Conservation (phyloP, 2,113 vertebrate genomes). For the Syrrhaptes paradoxus region DNA sequence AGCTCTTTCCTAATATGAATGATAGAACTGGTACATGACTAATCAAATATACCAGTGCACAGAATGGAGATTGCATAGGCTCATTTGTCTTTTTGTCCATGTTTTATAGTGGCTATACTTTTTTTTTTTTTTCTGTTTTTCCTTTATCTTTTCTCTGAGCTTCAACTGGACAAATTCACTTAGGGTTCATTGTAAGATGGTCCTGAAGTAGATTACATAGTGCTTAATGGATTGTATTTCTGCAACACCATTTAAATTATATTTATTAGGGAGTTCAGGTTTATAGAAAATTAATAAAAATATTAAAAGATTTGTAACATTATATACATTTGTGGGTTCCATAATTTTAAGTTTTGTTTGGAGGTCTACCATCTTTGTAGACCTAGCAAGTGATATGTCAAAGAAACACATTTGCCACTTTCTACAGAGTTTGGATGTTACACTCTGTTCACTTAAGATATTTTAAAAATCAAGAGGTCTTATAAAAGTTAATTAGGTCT, state of each 20-base stretch:
- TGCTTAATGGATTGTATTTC: slow-evolving; percentile 52
- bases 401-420: slow-evolving; percentile 1
- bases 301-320: slow-evolving; percentile 13
- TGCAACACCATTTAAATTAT: slow-evolving; percentile 19
- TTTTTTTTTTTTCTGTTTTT: background rate
- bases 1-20: slow-evolving; percentile 11
- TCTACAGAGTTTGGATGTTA: background rate
- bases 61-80: slow-evolving; percentile 28
- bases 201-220: slow-evolving; percentile 20
- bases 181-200: slow-evolving; percentile 8
- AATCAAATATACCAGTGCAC: slow-evolving; percentile 50
- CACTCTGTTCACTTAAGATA: background rate
- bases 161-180: slow-evolving; percentile 40
- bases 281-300: slow-evolving; percentile 58
- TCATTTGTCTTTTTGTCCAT: slow-evolving; percentile 32
- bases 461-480: slow-evolving; percentile 56
- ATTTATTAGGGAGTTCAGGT: slow-evolving; percentile 31
- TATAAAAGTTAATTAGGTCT: slow-evolving; percentile 61
- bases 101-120: slow-evolving; percentile 21
- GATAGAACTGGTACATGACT: slow-evolving; percentile 30
- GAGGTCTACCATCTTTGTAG: background rate
- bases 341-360: background rate
- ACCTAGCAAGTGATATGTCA: background rate
- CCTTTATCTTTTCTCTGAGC: background rate
- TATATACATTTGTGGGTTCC: background rate